Percentiles rank a stretch among this genome's conserved stretches.
Conservation (phyloP, 2,888 invertebrate genomes). For the Dysmachus trigonus region DNA sequence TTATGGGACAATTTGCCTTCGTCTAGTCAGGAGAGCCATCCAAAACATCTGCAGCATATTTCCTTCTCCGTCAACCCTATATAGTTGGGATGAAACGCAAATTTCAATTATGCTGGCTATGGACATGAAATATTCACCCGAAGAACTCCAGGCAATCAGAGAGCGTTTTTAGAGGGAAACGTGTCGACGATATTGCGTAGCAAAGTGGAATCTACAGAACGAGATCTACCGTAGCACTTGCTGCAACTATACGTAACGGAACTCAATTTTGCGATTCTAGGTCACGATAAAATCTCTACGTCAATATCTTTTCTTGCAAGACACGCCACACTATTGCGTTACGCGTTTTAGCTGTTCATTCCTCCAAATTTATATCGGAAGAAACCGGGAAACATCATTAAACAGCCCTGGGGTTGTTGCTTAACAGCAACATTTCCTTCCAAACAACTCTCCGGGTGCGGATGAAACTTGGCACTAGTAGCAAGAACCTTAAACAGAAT, state of each 20-base stretch:
- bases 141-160: background rate
- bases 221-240: background rate
- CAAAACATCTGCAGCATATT: background rate
- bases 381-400: background rate
- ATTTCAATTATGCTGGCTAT: slow-evolving; percentile 6
- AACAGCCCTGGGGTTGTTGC: background rate
- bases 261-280: slow-evolving; percentile 7
- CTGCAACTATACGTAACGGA: background rate
- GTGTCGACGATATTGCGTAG: background rate
- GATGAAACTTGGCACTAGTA: background rate
- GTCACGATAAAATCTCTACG: background rate
- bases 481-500: background rate
- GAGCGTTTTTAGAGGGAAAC: background rate
- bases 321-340: background rate
- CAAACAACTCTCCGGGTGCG: background rate
- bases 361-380: background rate
- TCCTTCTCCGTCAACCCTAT: background rate
- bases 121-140: background rate
- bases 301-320: background rate
- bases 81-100: background rate
- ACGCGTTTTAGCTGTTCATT: background rate
- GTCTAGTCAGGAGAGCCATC: background rate
- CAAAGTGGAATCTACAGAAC: background rate
- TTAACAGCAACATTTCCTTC: background rate
- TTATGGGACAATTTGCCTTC: background rate